These are phyloP conservation scores for Cosmopolites sordidus DNA, from an alignment of 2,888 invertebrate genomes.

Conservation along the genomic window DNA sequence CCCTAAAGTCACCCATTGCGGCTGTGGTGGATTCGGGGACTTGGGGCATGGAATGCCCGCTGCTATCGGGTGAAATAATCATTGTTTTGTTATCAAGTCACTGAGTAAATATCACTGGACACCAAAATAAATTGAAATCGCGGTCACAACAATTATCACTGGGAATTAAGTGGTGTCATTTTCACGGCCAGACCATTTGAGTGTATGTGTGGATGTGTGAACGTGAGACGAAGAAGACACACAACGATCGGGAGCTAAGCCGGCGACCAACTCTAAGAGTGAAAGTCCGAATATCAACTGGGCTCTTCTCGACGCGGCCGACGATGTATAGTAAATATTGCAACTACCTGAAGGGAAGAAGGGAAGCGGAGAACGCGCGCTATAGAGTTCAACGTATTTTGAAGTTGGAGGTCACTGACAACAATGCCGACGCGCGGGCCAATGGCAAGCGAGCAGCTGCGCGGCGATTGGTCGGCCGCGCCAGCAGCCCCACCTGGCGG, in stretches of 20 bases:
- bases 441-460: slow-evolving; percentile 47
- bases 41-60: slow-evolving; percentile 49
- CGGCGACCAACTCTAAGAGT: slow-evolving; percentile 38
- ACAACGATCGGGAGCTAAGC: slow-evolving; percentile 11
- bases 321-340: slow-evolving; percentile 48
- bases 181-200: slow-evolving; percentile 17
- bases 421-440: slow-evolving; percentile 56
- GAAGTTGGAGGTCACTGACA: slow-evolving; percentile 83
- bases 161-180: slow-evolving; percentile 16
- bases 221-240: not conserved
- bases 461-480: slow-evolving; percentile 40
- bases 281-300: slow-evolving; percentile 50
- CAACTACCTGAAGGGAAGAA: slow-evolving; percentile 47
- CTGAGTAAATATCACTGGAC: slow-evolving; percentile 7
- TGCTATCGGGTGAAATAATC: slow-evolving; percentile 67
- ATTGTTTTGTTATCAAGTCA: slow-evolving; percentile 42
- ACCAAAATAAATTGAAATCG: slow-evolving; percentile 4
- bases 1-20: slow-evolving; percentile 22
- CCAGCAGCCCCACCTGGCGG: slow-evolving; percentile 39
- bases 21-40: slow-evolving; percentile 50
- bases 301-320: slow-evolving; percentile 39
- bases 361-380: slow-evolving; percentile 44
- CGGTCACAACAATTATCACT: slow-evolving; percentile 14
- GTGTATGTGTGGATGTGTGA: slow-evolving; percentile 1
- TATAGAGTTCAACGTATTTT: slow-evolving; percentile 69